Conservation (phyloP, 2,888 invertebrate genomes). For the Clistopyga incitator region DNA sequence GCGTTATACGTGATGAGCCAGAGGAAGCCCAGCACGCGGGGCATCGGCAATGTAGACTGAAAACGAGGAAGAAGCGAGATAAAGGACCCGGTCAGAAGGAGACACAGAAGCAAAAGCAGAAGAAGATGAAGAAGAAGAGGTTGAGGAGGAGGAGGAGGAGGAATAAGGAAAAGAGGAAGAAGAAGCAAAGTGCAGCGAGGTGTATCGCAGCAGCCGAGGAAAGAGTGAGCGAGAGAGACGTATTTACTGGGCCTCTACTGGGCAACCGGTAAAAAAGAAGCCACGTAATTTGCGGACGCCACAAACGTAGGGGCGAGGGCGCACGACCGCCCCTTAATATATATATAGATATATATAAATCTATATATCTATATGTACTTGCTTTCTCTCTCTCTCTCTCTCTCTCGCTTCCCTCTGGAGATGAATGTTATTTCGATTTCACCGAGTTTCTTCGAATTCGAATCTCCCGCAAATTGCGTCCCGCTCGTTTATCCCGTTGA, state of each 20-base stretch:
- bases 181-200: slow-evolving; percentile 53
- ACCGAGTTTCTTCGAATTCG: slow-evolving; percentile 66
- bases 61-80: slow-evolving; percentile 54
- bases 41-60: slow-evolving; percentile 23
- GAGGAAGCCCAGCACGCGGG: slow-evolving; percentile 54
- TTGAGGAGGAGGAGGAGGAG: slow-evolving; percentile 19
- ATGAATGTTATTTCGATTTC: slow-evolving; percentile 66
- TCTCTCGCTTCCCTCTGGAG: slow-evolving; percentile 33
- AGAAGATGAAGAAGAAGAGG: slow-evolving; percentile 19
- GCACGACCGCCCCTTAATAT: slow-evolving; percentile 50
- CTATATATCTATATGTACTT: neutral
- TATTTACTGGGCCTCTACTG: slow-evolving; percentile 60
- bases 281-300: slow-evolving; percentile 68
- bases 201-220: slow-evolving; percentile 58
- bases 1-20: slow-evolving; percentile 50
- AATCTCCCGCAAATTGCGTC: slow-evolving; percentile 55
- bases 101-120: slow-evolving; percentile 20
- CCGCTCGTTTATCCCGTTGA: slow-evolving; percentile 19
- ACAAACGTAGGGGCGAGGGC: slow-evolving; percentile 54
- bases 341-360: slow-evolving; percentile 17
- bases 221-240: slow-evolving; percentile 64
- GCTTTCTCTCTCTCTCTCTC: too few relatives aligned
- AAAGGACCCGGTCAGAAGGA: slow-evolving; percentile 39
- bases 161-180: slow-evolving; percentile 21
- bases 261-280: slow-evolving; percentile 67